Conservation (phyloP, 2,113 vertebrate species). For the Neolamprologus variostigma region DNA sequence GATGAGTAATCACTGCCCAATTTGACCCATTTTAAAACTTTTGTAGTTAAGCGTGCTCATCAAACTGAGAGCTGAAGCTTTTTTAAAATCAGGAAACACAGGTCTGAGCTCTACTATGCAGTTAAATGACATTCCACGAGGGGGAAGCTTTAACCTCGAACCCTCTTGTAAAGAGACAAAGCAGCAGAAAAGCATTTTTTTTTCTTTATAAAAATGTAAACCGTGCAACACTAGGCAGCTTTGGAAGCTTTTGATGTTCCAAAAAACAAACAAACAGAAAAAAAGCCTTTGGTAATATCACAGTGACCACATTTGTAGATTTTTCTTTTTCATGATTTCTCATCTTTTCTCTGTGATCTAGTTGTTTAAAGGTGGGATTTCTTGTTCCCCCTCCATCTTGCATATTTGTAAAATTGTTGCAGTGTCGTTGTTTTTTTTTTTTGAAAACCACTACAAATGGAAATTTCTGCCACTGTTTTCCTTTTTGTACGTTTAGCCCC, state of each 20-base stretch:
- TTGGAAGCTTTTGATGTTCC: slow-evolving; percentile 72
- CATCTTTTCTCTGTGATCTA: slow-evolving; percentile 58
- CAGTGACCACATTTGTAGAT: slow-evolving; percentile 63
- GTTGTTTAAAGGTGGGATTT: slow-evolving; percentile 1
- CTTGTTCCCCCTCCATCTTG: neutral
- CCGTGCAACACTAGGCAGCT: slow-evolving; percentile 78
- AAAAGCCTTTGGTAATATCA: slow-evolving; percentile 36
- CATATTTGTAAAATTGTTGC: slow-evolving; percentile 37
- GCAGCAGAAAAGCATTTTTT: neutral
- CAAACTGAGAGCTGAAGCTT: neutral
- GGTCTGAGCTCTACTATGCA: slow-evolving; percentile 53
- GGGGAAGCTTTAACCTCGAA: slow-evolving; percentile 38
- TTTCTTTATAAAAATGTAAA: neutral
- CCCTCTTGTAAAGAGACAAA: slow-evolving; percentile 30
- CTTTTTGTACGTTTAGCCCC: neutral
- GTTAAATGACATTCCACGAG: slow-evolving; percentile 75
- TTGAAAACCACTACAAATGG: slow-evolving; percentile 1
- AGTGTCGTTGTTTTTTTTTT: neutral
- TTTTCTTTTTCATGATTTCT: slow-evolving; percentile 22
- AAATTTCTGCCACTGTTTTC: neutral
- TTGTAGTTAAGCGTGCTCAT: neutral
- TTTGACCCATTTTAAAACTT: neutral
- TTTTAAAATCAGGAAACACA: neutral
- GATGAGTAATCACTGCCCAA: neutral
- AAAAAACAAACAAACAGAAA: neutral